Evolutionary conservation across 2,113 vertebrate genomes (phyloP), one percentile per base, ranked within the genome.

Genomic region (Nannospalax galili): DNA sequence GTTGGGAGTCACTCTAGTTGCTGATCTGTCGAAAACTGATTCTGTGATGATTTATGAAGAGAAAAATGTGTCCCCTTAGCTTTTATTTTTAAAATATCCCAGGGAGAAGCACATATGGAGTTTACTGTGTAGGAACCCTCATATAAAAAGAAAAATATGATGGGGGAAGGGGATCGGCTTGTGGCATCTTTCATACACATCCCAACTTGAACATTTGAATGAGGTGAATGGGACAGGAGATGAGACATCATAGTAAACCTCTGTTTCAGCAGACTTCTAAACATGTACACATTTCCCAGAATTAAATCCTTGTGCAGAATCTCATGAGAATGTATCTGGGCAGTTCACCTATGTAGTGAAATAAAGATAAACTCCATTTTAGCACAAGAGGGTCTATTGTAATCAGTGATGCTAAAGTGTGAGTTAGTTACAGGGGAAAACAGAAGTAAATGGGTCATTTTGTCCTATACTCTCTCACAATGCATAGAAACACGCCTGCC

Each of bases 61-160:
- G 72, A 90, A 96, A 96, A 65, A 64, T 58, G 45, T 48, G 12
- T 20, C 84, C 37, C 42, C 22, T 7, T 85, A 16, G 60, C 77
- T 93, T 78, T 67, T 84, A 89, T 90, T 95, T 92, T 95, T 91
- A 80, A 95, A 93, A 73, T 82, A 19, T 62, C 64, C 40, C n/a
- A 70, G 32, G 7, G 70, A 90, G 56, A 92, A 90, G 52, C 45
- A 22, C 26, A 42, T 84, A 35, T 5, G 70, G n/a, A 86, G 73
- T 84, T 70, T n/a, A 74, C 75, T 37, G 6, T 5, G 37, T 37
- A 78, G 73, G 26, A 92, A 93, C 77, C 7, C 62, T 79, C 10
- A 4, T 80, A 58, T 67, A 79, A 77, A 65, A 73, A 52, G 30
- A 48, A 52, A 87, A 90, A 60, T 1, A 0, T 28, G 58, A 56